Conservation (phyloP, 2,888 invertebrate genomes). For the Dichetophora obliterata region DNA sequence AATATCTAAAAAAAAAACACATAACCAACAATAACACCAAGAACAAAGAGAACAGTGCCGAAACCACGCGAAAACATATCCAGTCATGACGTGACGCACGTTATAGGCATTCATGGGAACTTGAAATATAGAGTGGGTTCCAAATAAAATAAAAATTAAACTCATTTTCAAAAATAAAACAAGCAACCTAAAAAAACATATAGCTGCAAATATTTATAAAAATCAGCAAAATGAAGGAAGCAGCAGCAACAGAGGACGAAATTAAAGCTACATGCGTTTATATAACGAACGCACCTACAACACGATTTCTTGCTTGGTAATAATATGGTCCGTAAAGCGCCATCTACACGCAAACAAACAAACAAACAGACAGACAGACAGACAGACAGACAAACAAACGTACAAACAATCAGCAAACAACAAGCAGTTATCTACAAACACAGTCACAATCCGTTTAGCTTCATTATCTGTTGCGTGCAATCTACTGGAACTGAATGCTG, state of each 20-base stretch:
- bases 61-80: not conserved
- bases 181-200: not conserved
- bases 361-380: no score
- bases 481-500: constrained; percentile 34
- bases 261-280: constrained; percentile 19
- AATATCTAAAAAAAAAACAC: not conserved
- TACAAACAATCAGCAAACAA: not conserved
- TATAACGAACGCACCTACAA: constrained; percentile 31
- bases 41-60: not conserved
- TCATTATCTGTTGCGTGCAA: constrained; percentile 41
- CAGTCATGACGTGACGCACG: constrained; percentile 12
- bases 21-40: not conserved
- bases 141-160: not conserved
- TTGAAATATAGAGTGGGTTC: not conserved
- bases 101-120: constrained; percentile 1
- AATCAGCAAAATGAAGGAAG: not conserved
- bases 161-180: constrained; percentile 3
- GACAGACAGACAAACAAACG: constrained; percentile 7
- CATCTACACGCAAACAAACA: constrained; percentile 19
- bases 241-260: not conserved
- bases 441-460: constrained; percentile 23
- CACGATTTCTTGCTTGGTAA: not conserved
- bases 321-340: not conserved
- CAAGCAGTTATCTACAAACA: not conserved
- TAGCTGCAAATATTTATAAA: constrained; percentile 3